Evolutionary conservation across 1,140 invertebrate genomes (phyloP), one percentile per base, ranked within the genome.

Genomic region (Drosophila jambulina): DNA sequence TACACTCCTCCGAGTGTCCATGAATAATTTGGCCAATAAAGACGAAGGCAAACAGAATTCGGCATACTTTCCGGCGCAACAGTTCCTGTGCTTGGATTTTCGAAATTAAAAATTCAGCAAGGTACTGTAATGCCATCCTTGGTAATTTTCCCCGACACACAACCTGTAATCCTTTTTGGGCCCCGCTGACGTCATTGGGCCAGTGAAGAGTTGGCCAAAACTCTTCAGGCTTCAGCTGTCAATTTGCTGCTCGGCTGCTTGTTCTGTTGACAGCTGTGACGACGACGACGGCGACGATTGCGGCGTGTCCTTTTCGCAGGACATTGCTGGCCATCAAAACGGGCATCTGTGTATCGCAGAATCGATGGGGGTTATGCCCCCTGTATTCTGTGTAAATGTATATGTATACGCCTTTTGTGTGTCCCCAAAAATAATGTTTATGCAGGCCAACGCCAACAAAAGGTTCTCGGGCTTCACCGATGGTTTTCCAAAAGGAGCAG

Each of bases 21-120:
- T 88, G 84, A 88, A 88, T 88, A 80, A 87, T 87, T 87, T 81
- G 60, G 69, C 61, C 43, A 75, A 77, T 84, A 74, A 80, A n/a
- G 21, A 70, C 12, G 19, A 40, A 62, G 38, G 32, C 56, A 51
- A 12, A 29, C 17, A 15, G 29, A 57, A 48, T 53, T 29, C 34
- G 10, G 36, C 54, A 60, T 17, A 60, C 58, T 49, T 29, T 77
- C 61, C 70, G 54, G 80, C 62, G 75, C 80, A 87, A 85, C 82
- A 85, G 82, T 80, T 85, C 12, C 17, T 29, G 17, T n/a, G 57
- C 45, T 34, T 23, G 25, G 36, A 25, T 21, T 25, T 57, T 57
- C 7, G 54, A 21, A 65, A 62, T 65, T 65, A 62, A 62, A 63
- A 65, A 65, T 65, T 62, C 23, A 32, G n/a, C 62, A 21, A 38